Conservation (phyloP, 2,797 vertebrate species). For the Pseudochirops corinnae region DNA sequence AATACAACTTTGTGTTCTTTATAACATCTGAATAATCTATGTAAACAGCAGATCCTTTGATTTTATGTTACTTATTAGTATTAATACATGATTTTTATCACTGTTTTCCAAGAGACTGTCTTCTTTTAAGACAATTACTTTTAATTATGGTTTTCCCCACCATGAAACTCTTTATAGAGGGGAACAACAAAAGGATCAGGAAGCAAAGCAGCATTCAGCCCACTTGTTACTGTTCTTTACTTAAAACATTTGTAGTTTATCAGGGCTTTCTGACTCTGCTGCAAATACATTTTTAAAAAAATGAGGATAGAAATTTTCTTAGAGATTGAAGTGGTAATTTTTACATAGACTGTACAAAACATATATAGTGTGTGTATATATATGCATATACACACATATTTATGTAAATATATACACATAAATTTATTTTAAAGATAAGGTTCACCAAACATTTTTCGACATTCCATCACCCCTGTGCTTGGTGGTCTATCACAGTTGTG, state of each 20-base stretch:
- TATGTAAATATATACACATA: slow-evolving; percentile 20
- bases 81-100: slow-evolving; percentile 79
- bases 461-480: slow-evolving; percentile 97
- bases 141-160: slow-evolving; percentile 69
- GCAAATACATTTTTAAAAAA: slow-evolving; percentile 69
- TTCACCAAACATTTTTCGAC: slow-evolving; percentile 95
- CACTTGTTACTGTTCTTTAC: slow-evolving; percentile 62
- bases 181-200: slow-evolving; percentile 35
- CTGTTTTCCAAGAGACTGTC: slow-evolving; percentile 62
- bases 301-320: slow-evolving; percentile 75
- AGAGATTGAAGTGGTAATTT: slow-evolving; percentile 79
- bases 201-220: slow-evolving; percentile 69
- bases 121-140: slow-evolving; percentile 73
- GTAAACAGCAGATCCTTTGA: slow-evolving; percentile 83
- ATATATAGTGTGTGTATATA: slow-evolving; percentile 31
- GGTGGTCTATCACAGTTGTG: slow-evolving; percentile 98
- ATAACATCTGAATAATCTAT: slow-evolving; percentile 83
- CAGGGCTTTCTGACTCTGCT: slow-evolving; percentile 44
- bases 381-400: slow-evolving; percentile 49
- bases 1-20: slow-evolving; percentile 85
- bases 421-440: slow-evolving; percentile 90
- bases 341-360: slow-evolving; percentile 77
- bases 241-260: slow-evolving; percentile 63
- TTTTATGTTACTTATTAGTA: slow-evolving; percentile 77
- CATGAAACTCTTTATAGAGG: slow-evolving; percentile 54